A percentile compares a stretch with the other conserved stretches of the same genome.
Evolutionary conservation across 2,113 vertebrate species (phyloP).

Genomic region (Pandion haliaetus): DNA sequence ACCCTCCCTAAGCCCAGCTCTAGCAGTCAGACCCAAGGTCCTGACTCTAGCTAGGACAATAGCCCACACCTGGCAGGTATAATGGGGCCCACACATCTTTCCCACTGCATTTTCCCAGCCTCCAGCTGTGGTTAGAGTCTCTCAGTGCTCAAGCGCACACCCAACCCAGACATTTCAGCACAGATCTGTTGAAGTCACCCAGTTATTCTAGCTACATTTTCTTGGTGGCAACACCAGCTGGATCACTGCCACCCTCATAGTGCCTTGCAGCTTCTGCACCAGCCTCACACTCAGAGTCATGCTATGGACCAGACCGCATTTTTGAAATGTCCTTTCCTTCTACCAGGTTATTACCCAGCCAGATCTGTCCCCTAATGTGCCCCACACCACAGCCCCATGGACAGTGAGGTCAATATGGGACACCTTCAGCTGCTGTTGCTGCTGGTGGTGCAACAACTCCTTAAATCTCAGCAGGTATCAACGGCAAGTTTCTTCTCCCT

Average conservation of each 20-base stretch:
- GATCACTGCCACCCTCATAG: neutral
- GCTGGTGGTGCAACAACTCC: neutral
- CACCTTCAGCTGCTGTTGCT: neutral
- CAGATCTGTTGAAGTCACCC: neutral
- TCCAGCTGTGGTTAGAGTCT: neutral
- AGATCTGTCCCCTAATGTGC: fast-evolving
- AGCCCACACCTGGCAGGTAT: neutral
- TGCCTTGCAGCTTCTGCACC: neutral
- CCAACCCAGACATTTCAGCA: neutral
- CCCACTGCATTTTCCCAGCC: neutral
- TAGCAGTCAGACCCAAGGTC: neutral
- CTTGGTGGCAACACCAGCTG: neutral
- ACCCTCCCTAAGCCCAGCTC: neutral
- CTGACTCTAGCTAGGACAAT: neutral
- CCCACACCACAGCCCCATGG: neutral
- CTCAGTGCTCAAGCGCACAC: neutral
- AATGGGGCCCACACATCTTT: neutral
- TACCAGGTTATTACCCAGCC: neutral
- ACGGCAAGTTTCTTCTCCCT: neutral
- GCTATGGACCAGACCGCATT: fast-evolving
- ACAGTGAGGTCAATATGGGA: neutral
- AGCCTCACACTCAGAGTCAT: neutral
- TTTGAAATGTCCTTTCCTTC: neutral
- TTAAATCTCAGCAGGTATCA: neutral
- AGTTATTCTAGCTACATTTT: neutral